phyloP scores from a whole-genome alignment of 2,797 vertebrate species.

The Thunnus albacares region DNA sequence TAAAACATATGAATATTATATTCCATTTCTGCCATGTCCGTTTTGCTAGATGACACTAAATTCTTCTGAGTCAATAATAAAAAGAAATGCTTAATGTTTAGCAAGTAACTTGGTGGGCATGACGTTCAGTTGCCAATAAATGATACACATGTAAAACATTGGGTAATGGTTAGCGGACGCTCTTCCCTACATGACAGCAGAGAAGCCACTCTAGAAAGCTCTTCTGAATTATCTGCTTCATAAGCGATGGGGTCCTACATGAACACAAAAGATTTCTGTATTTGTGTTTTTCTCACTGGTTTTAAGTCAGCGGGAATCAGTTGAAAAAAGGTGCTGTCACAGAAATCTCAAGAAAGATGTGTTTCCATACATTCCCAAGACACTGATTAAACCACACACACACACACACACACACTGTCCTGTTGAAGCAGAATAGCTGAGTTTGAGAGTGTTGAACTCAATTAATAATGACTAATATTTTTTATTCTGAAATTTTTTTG shows the following conservation, averaged over 20 bases:
- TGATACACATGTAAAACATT: slow-evolving; percentile 17
- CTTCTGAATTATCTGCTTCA: too few relatives aligned
- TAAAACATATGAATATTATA: too few relatives aligned
- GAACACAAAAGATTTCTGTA: not conserved
- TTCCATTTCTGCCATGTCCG: too few relatives aligned
- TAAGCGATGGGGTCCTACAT: too few relatives aligned
- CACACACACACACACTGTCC: not conserved
- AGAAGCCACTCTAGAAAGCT: too few relatives aligned
- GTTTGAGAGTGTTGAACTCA: not conserved
- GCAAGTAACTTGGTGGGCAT: not conserved
- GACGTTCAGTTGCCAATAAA: slow-evolving; percentile 4
- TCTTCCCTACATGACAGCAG: not conserved
- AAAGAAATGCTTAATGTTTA: too few relatives aligned
- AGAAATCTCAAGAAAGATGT: not conserved
- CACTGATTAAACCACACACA: slow-evolving; percentile 1
- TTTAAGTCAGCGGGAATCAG: too few relatives aligned
- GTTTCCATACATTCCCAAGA: not conserved
- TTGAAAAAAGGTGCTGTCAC: too few relatives aligned
- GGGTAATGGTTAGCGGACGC: too few relatives aligned
- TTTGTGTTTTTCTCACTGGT: not conserved
- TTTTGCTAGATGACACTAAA: too few relatives aligned
- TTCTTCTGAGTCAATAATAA: too few relatives aligned
- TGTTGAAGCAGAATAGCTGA: not conserved
- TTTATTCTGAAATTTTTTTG: too few relatives aligned
- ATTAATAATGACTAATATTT: not conserved